Evolutionary conservation across 2,113 vertebrate species (phyloP).

Genomic region (Rhadina sibilatrix): DNA sequence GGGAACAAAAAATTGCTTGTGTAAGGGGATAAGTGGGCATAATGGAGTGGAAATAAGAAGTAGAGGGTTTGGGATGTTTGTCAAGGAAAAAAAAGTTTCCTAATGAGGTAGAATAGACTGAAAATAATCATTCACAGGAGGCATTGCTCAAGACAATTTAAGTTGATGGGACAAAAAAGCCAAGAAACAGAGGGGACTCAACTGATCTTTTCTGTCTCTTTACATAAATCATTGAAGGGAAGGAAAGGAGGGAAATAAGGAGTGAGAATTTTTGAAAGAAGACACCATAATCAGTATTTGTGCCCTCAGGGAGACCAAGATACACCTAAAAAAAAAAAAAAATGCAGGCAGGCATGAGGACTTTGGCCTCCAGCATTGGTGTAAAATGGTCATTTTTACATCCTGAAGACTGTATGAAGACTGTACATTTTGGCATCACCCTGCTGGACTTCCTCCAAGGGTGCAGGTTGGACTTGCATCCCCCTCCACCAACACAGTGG

Average conservation of each 20-base stretch:
- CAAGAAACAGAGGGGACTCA: neutral
- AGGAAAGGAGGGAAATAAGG: neutral
- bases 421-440: accelerated
- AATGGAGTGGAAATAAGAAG: neutral
- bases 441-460: neutral
- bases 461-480: neutral
- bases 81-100: neutral
- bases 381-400: neutral
- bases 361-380: accelerated
- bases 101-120: neutral
- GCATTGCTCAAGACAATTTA: neutral
- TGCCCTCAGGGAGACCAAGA: neutral
- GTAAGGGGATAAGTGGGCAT: neutral
- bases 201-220: neutral
- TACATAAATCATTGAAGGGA: neutral
- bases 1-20: neutral
- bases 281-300: neutral
- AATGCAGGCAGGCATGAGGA: neutral
- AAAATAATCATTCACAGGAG: conserved; percentile 12
- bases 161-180: neutral
- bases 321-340: neutral
- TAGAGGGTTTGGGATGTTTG: neutral
- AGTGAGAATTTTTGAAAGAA: neutral
- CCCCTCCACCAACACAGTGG: accelerated
- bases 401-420: too few relatives aligned